Base-by-base conservation (phyloP, 2,888 invertebrate genomes). In the Ophraella communa region DNA sequence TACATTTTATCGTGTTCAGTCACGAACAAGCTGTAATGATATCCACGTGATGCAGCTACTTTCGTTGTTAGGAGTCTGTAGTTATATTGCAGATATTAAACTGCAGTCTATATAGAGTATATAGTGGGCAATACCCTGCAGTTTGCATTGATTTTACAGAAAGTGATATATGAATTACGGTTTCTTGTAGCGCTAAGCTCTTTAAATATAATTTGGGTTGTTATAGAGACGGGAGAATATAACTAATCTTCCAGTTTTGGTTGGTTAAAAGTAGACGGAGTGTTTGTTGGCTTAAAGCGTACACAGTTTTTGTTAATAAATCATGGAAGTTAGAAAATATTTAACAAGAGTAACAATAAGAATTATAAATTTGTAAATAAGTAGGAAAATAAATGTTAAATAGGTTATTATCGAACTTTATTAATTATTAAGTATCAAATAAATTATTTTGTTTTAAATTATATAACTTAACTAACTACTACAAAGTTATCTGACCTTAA, bases 71-170 rank as follows among this genome's bases (percentile, higher is more conserved):
- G 49, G 8, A 14, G 17, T 20, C 23, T 51, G 14, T 51, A 51
- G 14, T 51, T 24, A 51, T 27, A 51, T 51, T 51, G 49, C 49
- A 27, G 27, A 51, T 51, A 51, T 51, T 51, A 51, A 51, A 51
- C 17, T 51, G 49, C 49, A 27, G 49, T 23, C 11, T 47, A 47
- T 47, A 47, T 24, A 8, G 23, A 5, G 39, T 14, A 7, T 14
- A 24, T 3, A 24, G n/a, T 49, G 49, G 49, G 23, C 49, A 17
- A 27, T 51, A 51, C 27, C 27, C 20, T 3, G 23, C 10, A 24
- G 49, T 51, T 49, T 51, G 24, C 23, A 24, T 51, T 14, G 49
- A 51, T 51, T 51, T 51, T 51, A 51, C 49, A 24, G 27, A 51
- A 18, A 24, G 49, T 24, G 49, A 27, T 51, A 51, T 27, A 4